Conservation (phyloP, 2,888 invertebrate species). For the Drosophila nr. fundita region DNA sequence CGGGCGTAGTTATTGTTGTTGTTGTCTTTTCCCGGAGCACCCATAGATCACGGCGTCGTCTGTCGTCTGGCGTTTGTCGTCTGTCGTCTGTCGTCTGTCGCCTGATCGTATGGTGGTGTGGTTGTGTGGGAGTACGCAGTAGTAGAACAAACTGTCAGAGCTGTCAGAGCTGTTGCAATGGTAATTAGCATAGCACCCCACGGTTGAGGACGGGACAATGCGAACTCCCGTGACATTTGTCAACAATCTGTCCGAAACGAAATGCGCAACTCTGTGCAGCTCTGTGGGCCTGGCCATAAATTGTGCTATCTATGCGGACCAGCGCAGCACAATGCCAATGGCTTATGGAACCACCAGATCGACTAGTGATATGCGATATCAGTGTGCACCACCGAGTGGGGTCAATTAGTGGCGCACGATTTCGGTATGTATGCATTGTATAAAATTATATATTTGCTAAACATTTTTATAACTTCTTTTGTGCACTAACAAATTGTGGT, state of each 20-base stretch:
- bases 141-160: constrained; percentile 60
- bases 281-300: constrained; percentile 57
- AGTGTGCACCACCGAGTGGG: constrained; percentile 13
- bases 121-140: constrained; percentile 50
- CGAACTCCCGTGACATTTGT: constrained; percentile 67
- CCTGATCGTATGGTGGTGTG: constrained; percentile 8
- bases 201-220: constrained; percentile 36
- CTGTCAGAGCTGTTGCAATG: constrained; percentile 65
- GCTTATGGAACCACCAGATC: constrained; percentile 17
- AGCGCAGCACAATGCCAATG: constrained; percentile 47
- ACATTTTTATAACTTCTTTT: constrained; percentile 46
- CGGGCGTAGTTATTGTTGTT: neutral
- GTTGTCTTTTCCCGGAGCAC: constrained; percentile 2
- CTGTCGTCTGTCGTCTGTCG: neutral
- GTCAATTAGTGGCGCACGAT: constrained; percentile 58
- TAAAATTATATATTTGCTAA: constrained; percentile 31
- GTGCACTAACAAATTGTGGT: constrained; percentile 50
- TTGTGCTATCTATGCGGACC: constrained; percentile 44
- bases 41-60: constrained; percentile 58
- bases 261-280: constrained; percentile 33
- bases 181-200: constrained; percentile 72
- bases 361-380: constrained; percentile 53
- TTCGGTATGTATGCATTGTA: constrained; percentile 14
- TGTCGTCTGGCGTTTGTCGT: constrained; percentile 1
- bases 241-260: constrained; percentile 67